Evolutionary conservation across 23 tunicate species (phyloP).

Genomic region (Halocynthia aurantium): DNA sequence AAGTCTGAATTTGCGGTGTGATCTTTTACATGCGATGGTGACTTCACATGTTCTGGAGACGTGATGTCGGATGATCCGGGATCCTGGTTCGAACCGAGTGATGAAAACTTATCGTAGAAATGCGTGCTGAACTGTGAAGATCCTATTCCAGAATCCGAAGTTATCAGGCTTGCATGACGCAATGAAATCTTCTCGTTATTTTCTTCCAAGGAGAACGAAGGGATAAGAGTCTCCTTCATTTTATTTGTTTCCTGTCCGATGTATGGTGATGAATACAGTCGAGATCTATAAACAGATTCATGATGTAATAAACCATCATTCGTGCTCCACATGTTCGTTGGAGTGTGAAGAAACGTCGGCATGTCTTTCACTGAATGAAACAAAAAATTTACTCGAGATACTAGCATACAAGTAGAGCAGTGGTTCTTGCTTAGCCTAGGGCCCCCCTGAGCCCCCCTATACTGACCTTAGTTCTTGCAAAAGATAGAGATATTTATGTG

Average conservation of each 20-base stretch:
- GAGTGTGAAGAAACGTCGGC: too few species aligned
- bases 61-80: constrained; percentile 1
- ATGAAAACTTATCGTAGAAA: constrained; percentile 4
- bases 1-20: background rate
- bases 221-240: background rate
- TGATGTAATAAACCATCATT: too few species aligned
- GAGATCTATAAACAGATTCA: background rate
- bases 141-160: background rate
- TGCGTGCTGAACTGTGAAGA: background rate
- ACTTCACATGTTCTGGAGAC: background rate
- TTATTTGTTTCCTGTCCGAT: background rate
- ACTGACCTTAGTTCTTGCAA: too few species aligned
- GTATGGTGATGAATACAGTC: constrained; percentile 4
- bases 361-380: too few species aligned
- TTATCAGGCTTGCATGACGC: too few species aligned
- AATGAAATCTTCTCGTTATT: background rate
- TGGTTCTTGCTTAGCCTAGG: too few species aligned
- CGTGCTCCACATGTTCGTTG: too few species aligned
- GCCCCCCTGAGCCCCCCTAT: too few species aligned
- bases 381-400: too few species aligned
- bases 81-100: background rate
- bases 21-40: background rate
- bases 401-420: too few species aligned
- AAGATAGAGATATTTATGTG: too few species aligned
- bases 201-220: background rate